phyloP scores from a whole-genome alignment of 2,113 vertebrate genomes.

The Pygoscelis adeliae region DNA sequence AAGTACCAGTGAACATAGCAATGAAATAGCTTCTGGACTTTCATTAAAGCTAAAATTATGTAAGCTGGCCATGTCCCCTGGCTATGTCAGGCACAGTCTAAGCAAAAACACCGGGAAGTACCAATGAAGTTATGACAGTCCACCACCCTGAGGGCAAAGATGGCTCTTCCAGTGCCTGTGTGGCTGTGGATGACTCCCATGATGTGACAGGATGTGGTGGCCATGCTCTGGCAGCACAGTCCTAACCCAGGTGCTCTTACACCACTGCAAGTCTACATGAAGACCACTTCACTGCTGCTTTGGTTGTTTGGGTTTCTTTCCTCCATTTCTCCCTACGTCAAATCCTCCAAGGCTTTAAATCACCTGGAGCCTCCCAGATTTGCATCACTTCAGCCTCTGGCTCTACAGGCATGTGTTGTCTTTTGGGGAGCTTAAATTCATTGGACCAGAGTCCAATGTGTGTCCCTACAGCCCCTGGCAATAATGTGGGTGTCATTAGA shows the following conservation, averaged over 20 bases:
- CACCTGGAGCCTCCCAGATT: neutral
- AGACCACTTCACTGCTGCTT: neutral
- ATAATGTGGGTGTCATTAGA: neutral
- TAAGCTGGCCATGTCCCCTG: neutral
- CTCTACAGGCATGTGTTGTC: neutral
- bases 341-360: neutral
- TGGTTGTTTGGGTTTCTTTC: neutral
- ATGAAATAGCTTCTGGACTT: neutral
- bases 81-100: neutral
- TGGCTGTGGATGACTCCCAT: neutral
- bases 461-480: neutral
- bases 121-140: neutral
- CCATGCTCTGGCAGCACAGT: fast-evolving
- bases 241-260: neutral
- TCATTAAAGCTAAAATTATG: neutral
- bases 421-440: neutral
- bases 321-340: neutral
- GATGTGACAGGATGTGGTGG: neutral
- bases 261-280: neutral
- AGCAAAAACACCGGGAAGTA: neutral
- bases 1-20: neutral
- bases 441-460: neutral
- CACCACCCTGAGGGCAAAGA: neutral
- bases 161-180: neutral
- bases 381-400: neutral